Percentiles rank a stretch among this genome's conserved stretches.
Conservation (phyloP, 2,888 invertebrate species). For the Orgyia antiqua region DNA sequence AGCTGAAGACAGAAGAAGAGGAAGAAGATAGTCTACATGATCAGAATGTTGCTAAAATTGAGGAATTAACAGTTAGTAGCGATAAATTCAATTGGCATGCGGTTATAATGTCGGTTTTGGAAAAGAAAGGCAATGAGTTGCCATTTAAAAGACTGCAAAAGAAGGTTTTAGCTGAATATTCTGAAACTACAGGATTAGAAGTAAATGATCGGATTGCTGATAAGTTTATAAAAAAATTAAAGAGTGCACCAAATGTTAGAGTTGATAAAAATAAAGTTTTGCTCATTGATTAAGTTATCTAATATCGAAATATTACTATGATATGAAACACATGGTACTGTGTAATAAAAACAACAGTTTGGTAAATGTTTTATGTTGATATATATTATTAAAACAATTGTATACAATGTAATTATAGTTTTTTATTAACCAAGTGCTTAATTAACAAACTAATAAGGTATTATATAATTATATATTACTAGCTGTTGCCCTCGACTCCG, state of each 20-base stretch:
- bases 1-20: conserved; percentile 46
- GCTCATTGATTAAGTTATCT: conserved; percentile 45
- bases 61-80: conserved; percentile 38
- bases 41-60: conserved; percentile 67
- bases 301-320: not conserved
- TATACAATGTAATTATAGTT: too few relatives aligned
- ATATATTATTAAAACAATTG: not conserved
- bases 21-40: conserved; percentile 60
- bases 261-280: conserved; percentile 80
- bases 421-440: not conserved
- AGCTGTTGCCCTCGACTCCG: too few relatives aligned
- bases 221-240: conserved; percentile 85
- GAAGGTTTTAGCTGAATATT: conserved; percentile 84
- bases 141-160: conserved; percentile 85
- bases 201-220: conserved; percentile 81
- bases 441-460: too few relatives aligned
- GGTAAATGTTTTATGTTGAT: not conserved
- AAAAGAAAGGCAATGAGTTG: conserved; percentile 80
- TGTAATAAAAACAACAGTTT: not conserved
- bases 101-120: conserved; percentile 66
- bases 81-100: conserved; percentile 73
- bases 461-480: too few relatives aligned
- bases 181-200: conserved; percentile 66
- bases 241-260: conserved; percentile 80
- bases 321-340: not conserved